Evolutionary conservation across 1,140 invertebrate species (phyloP).

Genomic region (Thaumetopoea pityocampa): DNA sequence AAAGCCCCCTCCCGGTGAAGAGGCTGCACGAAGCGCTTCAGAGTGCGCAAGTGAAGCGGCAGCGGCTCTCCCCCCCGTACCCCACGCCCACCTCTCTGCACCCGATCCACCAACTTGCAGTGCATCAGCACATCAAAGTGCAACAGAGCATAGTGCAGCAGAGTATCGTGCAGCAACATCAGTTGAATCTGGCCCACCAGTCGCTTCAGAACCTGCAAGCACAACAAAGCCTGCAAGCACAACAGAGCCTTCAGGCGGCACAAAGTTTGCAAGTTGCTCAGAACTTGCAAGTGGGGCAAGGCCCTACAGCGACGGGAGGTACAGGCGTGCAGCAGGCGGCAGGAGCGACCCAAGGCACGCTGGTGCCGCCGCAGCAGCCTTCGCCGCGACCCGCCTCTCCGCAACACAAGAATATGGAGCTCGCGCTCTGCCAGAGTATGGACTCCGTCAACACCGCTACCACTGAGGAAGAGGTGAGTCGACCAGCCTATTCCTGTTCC

Average conservation of each 20-base stretch:
- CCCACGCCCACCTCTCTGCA: slow-evolving; percentile 51
- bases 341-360: slow-evolving; percentile 49
- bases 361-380: slow-evolving; percentile 60
- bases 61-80: slow-evolving; percentile 68
- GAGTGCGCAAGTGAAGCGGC: slow-evolving; percentile 69
- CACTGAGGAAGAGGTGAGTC: slow-evolving; percentile 92
- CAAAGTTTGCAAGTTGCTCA: slow-evolving; percentile 53
- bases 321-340: slow-evolving; percentile 43
- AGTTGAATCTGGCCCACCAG: slow-evolving; percentile 66
- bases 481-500: background rate
- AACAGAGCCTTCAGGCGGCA: slow-evolving; percentile 46
- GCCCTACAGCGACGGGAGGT: slow-evolving; percentile 40
- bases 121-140: slow-evolving; percentile 70
- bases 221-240: slow-evolving; percentile 51
- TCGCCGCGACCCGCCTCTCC: slow-evolving; percentile 57
- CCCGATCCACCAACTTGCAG: slow-evolving; percentile 62
- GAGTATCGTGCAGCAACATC: slow-evolving; percentile 68
- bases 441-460: slow-evolving; percentile 94
- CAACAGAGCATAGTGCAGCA: slow-evolving; percentile 68
- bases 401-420: slow-evolving; percentile 71
- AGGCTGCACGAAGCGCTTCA: slow-evolving; percentile 72
- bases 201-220: slow-evolving; percentile 62
- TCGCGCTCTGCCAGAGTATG: slow-evolving; percentile 87
- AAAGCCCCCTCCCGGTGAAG: slow-evolving; percentile 70
- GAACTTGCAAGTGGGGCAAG: slow-evolving; percentile 47